These are phyloP conservation scores for Lutjanus campechanus DNA, from an alignment of 2,797 vertebrate species.

Conservation along the genomic window DNA sequence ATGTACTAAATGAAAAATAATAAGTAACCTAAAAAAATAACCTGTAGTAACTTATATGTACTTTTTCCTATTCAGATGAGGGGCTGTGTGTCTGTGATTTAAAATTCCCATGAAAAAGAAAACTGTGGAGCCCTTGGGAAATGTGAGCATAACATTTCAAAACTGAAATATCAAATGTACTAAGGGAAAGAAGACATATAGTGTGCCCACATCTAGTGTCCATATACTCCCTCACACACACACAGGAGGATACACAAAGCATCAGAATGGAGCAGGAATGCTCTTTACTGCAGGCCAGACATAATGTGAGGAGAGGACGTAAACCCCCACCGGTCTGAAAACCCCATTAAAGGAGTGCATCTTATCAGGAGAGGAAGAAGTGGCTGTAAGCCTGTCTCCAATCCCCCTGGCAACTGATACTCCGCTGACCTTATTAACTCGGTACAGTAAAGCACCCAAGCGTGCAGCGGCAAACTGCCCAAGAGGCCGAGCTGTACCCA, in stretches of 20 bases:
- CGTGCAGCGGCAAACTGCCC: conserved; percentile 69
- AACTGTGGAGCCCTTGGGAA: conserved; percentile 63
- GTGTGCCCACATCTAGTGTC: background rate
- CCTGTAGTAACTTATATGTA: background rate
- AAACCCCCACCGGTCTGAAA: conserved; percentile 63
- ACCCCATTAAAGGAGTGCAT: conserved; percentile 72
- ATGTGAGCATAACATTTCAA: conserved; percentile 78
- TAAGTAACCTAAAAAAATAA: background rate
- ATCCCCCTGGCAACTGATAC: conserved; percentile 70
- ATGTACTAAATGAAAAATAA: background rate
- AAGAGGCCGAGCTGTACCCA: conserved; percentile 64
- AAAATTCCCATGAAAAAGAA: conserved; percentile 40
- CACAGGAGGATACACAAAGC: conserved; percentile 23
- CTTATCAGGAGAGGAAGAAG: conserved; percentile 72
- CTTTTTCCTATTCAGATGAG: background rate
- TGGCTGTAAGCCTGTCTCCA: conserved; percentile 55
- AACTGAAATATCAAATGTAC: conserved; percentile 70
- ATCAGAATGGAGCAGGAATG: conserved; percentile 22
- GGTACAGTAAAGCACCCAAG: conserved; percentile 74
- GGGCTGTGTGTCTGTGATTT: conserved; percentile 11
- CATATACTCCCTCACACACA: background rate
- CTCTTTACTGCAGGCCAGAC: conserved; percentile 57
- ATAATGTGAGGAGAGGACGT: conserved; percentile 56
- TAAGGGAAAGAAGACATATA: conserved; percentile 31
- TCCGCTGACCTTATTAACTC: conserved; percentile 80